phyloP scores from a whole-genome alignment of 2,888 invertebrate species.

The Synergus umbraculus region DNA sequence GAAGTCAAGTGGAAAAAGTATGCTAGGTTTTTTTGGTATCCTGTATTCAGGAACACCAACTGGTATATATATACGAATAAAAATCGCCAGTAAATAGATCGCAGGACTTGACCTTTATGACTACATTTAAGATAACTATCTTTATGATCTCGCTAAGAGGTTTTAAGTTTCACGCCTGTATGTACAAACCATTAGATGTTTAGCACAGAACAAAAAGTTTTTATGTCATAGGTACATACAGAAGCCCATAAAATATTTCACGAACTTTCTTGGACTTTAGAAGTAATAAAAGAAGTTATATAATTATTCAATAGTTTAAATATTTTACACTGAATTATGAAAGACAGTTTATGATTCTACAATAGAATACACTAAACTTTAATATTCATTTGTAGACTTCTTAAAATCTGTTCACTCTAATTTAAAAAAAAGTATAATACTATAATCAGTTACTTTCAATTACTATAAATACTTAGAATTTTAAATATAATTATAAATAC shows the following conservation, averaged over 20 bases:
- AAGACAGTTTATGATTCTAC: background rate
- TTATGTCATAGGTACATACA: background rate
- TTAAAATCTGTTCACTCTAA: background rate
- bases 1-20: constrained; percentile 1
- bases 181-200: background rate
- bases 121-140: too few species aligned
- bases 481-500: background rate
- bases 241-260: background rate
- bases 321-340: background rate
- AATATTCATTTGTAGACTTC: background rate
- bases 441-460: too few species aligned
- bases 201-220: background rate
- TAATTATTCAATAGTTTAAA: background rate
- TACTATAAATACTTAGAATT: background rate
- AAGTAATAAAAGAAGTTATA: background rate
- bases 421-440: background rate
- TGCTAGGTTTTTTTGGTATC: background rate
- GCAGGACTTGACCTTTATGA: too few species aligned
- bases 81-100: too few species aligned
- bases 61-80: too few species aligned
- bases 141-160: background rate
- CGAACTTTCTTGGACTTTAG: background rate
- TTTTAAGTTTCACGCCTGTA: background rate
- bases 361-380: background rate
- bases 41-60: background rate